A percentile compares a stretch with the other conserved stretches of the same genome.
These are phyloP conservation scores for Triplophysa bombifrons DNA, from an alignment of 2,797 vertebrate species.

Conservation along the genomic window DNA sequence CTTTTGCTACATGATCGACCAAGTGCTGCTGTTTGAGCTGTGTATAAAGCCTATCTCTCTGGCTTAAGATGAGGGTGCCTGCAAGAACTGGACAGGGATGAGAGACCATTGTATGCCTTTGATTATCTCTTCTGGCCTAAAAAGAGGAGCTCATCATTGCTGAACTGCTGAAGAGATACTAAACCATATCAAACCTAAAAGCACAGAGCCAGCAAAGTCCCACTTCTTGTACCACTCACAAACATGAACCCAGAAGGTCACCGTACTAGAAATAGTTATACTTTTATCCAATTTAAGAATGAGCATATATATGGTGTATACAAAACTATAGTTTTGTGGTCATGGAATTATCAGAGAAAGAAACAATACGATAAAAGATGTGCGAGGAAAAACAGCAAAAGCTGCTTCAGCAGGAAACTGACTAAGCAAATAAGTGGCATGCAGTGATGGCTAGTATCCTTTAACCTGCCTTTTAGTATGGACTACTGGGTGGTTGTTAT, in stretches of 20 bases:
- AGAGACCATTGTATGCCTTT: slow-evolving; percentile 39
- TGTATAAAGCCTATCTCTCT: slow-evolving; percentile 32
- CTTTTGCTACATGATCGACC: slow-evolving; percentile 26
- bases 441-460: background rate
- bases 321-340: background rate
- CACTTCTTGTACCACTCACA: slow-evolving; percentile 4
- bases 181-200: slow-evolving; percentile 32
- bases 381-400: background rate
- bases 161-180: slow-evolving; percentile 41
- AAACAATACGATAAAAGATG: no score
- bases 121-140: slow-evolving; percentile 27
- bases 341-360: background rate
- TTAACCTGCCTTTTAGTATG: background rate
- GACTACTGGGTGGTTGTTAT: background rate
- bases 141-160: slow-evolving; percentile 27
- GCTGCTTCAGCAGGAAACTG: background rate
- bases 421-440: background rate
- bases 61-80: slow-evolving; percentile 36
- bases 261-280: background rate
- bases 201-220: background rate
- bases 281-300: background rate
- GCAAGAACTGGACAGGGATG: slow-evolving; percentile 27
- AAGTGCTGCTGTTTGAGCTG: slow-evolving; percentile 10
- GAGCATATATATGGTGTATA: background rate
- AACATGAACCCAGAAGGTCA: background rate